Conservation (phyloP, 2,113 vertebrate species). For the Phrynocephalus versicolor region DNA sequence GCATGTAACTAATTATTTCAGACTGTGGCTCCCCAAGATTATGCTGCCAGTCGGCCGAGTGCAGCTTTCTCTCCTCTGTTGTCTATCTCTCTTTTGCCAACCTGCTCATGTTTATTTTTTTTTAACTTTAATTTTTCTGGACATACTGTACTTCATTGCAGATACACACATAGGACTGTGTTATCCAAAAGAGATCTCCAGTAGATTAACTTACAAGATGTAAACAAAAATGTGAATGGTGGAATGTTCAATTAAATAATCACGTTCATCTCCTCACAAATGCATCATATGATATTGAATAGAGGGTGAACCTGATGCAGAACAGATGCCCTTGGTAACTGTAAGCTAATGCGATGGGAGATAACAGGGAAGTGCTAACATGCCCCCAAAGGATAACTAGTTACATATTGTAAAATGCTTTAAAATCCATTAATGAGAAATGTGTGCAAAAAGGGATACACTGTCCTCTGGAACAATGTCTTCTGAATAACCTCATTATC, state of each 20-base stretch:
- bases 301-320: conserved; percentile 30
- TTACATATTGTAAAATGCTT: conserved; percentile 27
- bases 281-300: fast-evolving
- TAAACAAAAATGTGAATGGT: conserved; percentile 4
- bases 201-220: conserved; percentile 9
- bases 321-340: conserved; percentile 34
- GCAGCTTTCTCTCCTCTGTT: no score
- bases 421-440: conserved; percentile 17
- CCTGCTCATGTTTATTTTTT: no score
- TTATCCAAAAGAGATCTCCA: background rate
- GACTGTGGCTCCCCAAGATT: no score
- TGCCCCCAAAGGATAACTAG: background rate
- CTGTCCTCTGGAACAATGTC: conserved; percentile 14
- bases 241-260: conserved; percentile 46
- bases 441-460: conserved; percentile 21
- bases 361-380: background rate
- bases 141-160: background rate
- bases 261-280: conserved; percentile 27
- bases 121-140: background rate
- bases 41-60: no score
- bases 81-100: no score
- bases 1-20: no score
- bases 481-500: conserved; percentile 33
- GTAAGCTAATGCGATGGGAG: conserved; percentile 25
- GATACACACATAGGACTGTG: background rate